Conservation (phyloP, 2,113 vertebrate species). For the Pleuronectes platessa region DNA sequence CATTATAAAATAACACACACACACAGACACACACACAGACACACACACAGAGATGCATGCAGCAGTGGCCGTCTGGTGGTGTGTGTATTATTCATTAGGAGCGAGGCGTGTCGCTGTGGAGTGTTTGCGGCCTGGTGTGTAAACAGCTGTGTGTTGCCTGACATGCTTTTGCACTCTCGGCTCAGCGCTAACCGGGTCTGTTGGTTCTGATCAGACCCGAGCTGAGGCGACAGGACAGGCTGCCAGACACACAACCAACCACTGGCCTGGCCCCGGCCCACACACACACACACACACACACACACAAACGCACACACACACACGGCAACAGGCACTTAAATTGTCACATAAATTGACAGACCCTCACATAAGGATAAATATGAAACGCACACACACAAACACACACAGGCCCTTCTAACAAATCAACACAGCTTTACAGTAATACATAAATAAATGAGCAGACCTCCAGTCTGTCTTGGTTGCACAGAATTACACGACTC, state of each 20-base stretch:
- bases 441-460: slow-evolving; percentile 74
- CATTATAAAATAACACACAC: slow-evolving; percentile 15
- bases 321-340: slow-evolving; percentile 39
- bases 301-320: slow-evolving; percentile 10
- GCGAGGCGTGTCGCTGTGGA: slow-evolving; percentile 79
- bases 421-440: slow-evolving; percentile 65
- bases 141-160: slow-evolving; percentile 93
- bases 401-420: slow-evolving; percentile 32
- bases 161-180: slow-evolving; percentile 99
- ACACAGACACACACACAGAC: slow-evolving; percentile 18
- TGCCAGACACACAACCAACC: slow-evolving; percentile 84
- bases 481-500: slow-evolving; percentile 20
- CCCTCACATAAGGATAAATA: slow-evolving; percentile 44
- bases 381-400: slow-evolving; percentile 43
- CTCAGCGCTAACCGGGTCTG: slow-evolving; percentile 84
- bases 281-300: slow-evolving; percentile 11
- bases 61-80: slow-evolving; percentile 79
- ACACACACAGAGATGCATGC: slow-evolving; percentile 38
- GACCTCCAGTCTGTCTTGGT: slow-evolving; percentile 44
- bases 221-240: slow-evolving; percentile 89
- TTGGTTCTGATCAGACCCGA: slow-evolving; percentile 91
- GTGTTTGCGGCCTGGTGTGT: slow-evolving; percentile 86
- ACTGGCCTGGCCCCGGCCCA: slow-evolving; percentile 13
- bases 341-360: slow-evolving; percentile 56
- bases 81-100: slow-evolving; percentile 89